Base-by-base conservation (phyloP, 2,113 vertebrate genomes). In the Microcebus lehilahytsara region DNA sequence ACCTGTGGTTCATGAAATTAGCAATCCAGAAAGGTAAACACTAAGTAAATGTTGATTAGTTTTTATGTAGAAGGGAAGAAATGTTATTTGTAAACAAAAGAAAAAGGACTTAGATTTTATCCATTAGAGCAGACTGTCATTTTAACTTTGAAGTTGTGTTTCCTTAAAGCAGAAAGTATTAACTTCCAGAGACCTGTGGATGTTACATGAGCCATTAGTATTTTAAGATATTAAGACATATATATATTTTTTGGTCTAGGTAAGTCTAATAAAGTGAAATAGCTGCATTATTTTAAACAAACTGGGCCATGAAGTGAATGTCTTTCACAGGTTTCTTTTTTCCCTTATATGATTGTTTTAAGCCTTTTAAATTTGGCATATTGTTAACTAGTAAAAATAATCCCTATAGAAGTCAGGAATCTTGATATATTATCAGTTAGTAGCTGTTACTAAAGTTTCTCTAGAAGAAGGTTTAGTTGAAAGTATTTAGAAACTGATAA, bases 401-500 rank as follows among this genome's bases (percentile, higher is more conserved):
- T 51, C 25, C 10, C 22, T 60, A 23, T 62, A 53, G 25, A 89
- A 89, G 0, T 40, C 34, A 51, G 27, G 10, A 17, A 42, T 62
- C 46, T 78, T 93, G 32, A 19, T 42, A 2, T 84, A 25, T 79
- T 91, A 42, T 51, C 51, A 83, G 11, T 56, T 78, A 93, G 23
- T 40, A 67, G 14, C 34, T 69, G 6, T 81, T 78, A 58, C 69
- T 67, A 25, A 62, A 46, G 95, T 74, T 91, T 91, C 27, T 91
- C 53, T 62, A 93, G 81, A 78, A 78, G 56, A 67, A 93, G 12
- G 3, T 81, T 83, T 81, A 64, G 42, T 78, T 72, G 13, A 93
- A 96, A 91, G 8, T 72, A 79, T 84, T 93, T 89, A 90, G 51
- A 91, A 93, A 92, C 22, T 34, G 49, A 78, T 94, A 64, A n/a